Conservation (phyloP, 2,113 vertebrate species). For the Salvelinus alpinus region DNA sequence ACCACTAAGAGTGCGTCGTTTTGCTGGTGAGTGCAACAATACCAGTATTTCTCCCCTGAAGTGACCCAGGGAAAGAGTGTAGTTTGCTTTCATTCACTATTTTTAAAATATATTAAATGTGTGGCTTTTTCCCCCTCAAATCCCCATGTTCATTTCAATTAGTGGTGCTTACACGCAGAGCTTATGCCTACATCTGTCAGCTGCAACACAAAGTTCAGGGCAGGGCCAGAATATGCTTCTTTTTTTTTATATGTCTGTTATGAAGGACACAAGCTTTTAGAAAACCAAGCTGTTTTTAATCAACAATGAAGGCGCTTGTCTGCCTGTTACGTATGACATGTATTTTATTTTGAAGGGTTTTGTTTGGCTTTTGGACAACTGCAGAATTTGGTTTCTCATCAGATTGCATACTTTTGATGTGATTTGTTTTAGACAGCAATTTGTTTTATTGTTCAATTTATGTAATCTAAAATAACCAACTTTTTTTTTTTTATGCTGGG, state of each 20-base stretch:
- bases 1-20: constrained; percentile 73
- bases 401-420: background rate
- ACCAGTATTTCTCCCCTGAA: background rate
- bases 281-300: no score
- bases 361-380: no score
- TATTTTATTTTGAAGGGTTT: no score
- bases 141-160: background rate
- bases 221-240: background rate
- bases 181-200: background rate
- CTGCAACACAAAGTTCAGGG: background rate
- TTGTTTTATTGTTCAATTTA: background rate
- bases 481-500: background rate
- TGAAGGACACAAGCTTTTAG: no score
- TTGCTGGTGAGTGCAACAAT: constrained; percentile 67
- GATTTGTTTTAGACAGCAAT: background rate
- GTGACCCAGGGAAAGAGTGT: background rate
- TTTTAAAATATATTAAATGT: background rate
- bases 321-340: no score
- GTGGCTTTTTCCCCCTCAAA: background rate
- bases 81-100: background rate
- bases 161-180: background rate
- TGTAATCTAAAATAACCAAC: background rate
- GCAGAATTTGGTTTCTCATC: no score
- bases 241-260: no score
- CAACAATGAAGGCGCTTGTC: no score